These are phyloP conservation scores for Antheraea yamamai DNA, from an alignment of 2,888 invertebrate species.

Conservation along the genomic window DNA sequence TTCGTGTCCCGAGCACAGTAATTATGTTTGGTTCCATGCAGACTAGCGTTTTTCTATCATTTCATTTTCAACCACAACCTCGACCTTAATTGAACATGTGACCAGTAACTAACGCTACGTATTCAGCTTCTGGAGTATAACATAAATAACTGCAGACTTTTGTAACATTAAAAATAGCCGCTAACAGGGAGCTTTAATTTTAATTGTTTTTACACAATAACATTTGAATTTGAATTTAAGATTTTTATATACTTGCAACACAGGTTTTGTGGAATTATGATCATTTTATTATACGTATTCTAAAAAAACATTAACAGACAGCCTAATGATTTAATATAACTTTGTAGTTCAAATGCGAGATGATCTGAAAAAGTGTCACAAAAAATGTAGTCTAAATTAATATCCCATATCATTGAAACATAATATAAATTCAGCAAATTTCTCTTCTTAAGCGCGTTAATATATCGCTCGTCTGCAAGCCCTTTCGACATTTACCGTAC, in stretches of 20 bases:
- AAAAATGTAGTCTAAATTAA: neutral
- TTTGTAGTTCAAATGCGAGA: neutral
- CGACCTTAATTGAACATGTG: no score
- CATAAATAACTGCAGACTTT: neutral
- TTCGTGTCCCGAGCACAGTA: slow-evolving; percentile 59
- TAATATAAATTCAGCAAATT: neutral
- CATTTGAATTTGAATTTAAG: no score
- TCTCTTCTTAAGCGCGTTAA: slow-evolving; percentile 26
- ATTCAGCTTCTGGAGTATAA: neutral
- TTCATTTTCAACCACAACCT: neutral
- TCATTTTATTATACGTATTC: neutral
- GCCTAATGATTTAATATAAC: neutral
- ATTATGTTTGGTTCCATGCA: slow-evolving; percentile 48
- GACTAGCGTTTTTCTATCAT: slow-evolving; percentile 38
- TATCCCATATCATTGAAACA: neutral
- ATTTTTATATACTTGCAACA: neutral
- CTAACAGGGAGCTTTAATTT: no score
- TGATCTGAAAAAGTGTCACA: neutral
- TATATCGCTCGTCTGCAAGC: slow-evolving; percentile 37
- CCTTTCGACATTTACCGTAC: slow-evolving; percentile 47
- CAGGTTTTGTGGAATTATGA: neutral
- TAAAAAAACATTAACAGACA: no score
- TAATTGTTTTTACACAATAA: neutral
- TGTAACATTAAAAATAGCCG: neutral
- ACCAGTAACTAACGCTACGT: neutral